Evolutionary conservation across 2,113 vertebrate genomes (phyloP).

Genomic region (Ornithorhynchus anatinus): DNA sequence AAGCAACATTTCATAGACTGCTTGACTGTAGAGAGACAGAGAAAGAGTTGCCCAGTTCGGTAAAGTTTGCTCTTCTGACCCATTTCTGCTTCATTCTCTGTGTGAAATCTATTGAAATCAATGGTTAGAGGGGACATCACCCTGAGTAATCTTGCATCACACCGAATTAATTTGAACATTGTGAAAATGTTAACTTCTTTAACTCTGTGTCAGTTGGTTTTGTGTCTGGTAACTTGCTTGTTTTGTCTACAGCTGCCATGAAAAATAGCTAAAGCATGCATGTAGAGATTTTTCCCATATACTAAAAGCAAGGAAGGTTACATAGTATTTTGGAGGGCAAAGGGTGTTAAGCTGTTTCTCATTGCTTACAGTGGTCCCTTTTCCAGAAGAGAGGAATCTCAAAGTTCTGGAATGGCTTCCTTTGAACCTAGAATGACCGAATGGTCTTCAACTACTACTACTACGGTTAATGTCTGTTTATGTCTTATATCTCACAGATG

Average conservation of each 20-base stretch:
- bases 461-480: constrained; percentile 54
- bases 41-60: constrained; percentile 41
- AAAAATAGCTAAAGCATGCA: too few relatives aligned
- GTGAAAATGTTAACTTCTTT: neutral
- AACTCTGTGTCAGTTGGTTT: neutral
- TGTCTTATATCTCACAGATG: constrained; percentile 51
- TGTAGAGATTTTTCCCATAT: fast-evolving
- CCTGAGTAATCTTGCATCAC: neutral
- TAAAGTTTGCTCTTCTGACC: constrained; percentile 31
- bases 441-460: constrained; percentile 25
- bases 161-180: constrained; percentile 9
- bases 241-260: too few relatives aligned
- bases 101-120: constrained; percentile 27
- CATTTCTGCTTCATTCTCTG: constrained; percentile 36
- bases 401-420: constrained; percentile 19
- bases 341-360: neutral
- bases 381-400: neutral
- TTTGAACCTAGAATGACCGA: constrained; percentile 22
- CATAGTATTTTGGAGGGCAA: neutral
- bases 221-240: neutral
- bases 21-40: constrained; percentile 63
- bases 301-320: neutral
- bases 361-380: neutral
- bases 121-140: neutral
- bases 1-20: constrained; percentile 61